These are phyloP conservation scores for Agrochola circellaris DNA, from an alignment of 2,888 invertebrate species.

Conservation along the genomic window DNA sequence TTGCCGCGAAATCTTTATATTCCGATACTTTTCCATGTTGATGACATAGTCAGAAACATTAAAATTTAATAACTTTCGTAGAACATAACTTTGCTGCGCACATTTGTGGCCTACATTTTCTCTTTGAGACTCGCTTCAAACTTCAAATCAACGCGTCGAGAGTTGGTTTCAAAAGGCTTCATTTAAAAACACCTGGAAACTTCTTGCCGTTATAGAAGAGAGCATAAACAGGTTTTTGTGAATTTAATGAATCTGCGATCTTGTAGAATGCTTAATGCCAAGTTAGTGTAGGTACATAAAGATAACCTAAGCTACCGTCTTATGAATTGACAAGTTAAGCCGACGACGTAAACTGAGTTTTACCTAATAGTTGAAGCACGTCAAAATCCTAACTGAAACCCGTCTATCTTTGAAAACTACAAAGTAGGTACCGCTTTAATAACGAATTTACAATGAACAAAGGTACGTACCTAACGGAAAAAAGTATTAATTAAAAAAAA, in stretches of 20 bases:
- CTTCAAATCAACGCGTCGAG: constrained; percentile 37
- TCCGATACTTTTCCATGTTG: neutral
- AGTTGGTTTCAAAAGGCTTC: constrained; percentile 52
- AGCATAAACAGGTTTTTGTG: neutral
- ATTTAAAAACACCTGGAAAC: constrained; percentile 38
- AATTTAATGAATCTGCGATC: constrained; percentile 9
- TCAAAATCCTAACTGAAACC: no score
- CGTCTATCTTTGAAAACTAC: no score
- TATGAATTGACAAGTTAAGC: no score
- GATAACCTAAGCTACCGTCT: neutral
- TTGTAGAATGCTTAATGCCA: neutral
- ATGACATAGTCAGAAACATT: neutral
- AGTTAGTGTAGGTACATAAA: neutral
- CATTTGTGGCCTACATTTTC: constrained; percentile 45
- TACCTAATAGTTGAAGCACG: no score
- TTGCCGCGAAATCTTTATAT: neutral
- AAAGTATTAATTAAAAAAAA: neutral
- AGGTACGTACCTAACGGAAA: neutral
- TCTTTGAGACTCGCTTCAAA: constrained; percentile 39
- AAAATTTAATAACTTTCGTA: constrained; percentile 26
- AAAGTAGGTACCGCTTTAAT: neutral
- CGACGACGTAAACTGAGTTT: no score
- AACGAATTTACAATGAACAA: neutral
- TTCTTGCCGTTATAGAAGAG: constrained; percentile 1
- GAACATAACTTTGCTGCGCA: constrained; percentile 16